Base-by-base conservation (phyloP, 2,797 vertebrate species). In the Gymnoscopelus microlampas region DNA sequence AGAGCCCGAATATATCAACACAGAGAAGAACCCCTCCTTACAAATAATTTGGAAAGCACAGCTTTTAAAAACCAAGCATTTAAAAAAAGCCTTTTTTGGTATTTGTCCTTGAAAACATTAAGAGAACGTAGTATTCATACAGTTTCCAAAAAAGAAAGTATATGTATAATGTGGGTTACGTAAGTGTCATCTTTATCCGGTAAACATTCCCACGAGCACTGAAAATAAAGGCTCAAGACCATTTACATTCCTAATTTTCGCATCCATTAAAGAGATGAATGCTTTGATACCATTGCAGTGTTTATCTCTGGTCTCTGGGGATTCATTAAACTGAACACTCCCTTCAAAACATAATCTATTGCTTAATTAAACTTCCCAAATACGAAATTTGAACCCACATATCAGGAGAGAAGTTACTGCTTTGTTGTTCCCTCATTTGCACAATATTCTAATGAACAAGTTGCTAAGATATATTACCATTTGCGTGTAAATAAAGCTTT, bases 341-440 rank as follows among this genome's bases (percentile, higher is more conserved):
- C 96, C 95, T 97, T 98, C 96, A 97, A 95, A 97, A 95, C 91
- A 95, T 96, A 97, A 98, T 98, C 95, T 98, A 98, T 96, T 95
- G 95, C 95, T 98, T 98, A 97, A 98, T 99, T 99, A 99, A 97
- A 96, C 93, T 96, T 95, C 93, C 92, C 93, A 96, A 96, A 97
- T 96, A 96, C 95, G 96, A 97, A 96, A 97, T 96, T 92, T 96
- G 93, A 97, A 95, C 93, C 90, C 93, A 93, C 91, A 94, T 95
- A 94, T 95, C 94, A 95, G 92, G 91, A 95, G 92, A 90, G 92
- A 95, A 96, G 91, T 95, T 95, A 91, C 90, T 85, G 92, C 93
- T 95, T 94, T 93, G 92, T 94, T 94, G 88, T 91, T 92, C 82
- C 90, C 90, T 94, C 89, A 94, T 95, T 95, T 94, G 93, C 93